Percentiles rank a stretch among this genome's conserved stretches.
phyloP scores from a whole-genome alignment of 2,113 vertebrate genomes.

The Catharus bicknelli region DNA sequence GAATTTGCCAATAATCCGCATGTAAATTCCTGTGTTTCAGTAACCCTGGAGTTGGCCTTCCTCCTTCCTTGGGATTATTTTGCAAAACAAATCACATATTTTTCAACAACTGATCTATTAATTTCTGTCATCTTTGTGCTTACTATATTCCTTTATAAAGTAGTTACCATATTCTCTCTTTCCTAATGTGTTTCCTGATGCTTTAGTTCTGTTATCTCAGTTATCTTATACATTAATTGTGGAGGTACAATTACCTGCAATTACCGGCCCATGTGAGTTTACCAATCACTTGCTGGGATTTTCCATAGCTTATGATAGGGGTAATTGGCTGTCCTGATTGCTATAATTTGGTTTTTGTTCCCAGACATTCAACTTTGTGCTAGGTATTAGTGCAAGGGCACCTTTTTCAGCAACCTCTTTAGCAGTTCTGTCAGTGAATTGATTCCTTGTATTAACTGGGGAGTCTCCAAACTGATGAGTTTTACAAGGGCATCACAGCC shows the following conservation, averaged over 20 bases:
- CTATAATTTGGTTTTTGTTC: neutral
- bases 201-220: neutral
- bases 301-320: neutral
- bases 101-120: neutral
- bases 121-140: neutral
- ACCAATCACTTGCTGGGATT: neutral
- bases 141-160: neutral
- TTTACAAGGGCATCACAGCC: accelerated
- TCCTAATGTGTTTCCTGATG: neutral
- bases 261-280: neutral
- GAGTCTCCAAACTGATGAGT: neutral
- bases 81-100: neutral
- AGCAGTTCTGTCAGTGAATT: neutral
- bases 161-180: neutral
- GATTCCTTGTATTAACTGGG: neutral
- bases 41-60: neutral
- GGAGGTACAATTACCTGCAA: neutral
- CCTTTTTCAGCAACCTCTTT: neutral
- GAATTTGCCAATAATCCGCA: neutral
- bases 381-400: neutral
- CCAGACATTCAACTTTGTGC: neutral
- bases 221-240: neutral
- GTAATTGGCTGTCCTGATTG: neutral
- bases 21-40: neutral
- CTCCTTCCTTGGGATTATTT: neutral